Percentiles rank a stretch among this genome's conserved stretches.
Conservation (phyloP, 2,113 vertebrate species). For the Cheilinus undulatus region DNA sequence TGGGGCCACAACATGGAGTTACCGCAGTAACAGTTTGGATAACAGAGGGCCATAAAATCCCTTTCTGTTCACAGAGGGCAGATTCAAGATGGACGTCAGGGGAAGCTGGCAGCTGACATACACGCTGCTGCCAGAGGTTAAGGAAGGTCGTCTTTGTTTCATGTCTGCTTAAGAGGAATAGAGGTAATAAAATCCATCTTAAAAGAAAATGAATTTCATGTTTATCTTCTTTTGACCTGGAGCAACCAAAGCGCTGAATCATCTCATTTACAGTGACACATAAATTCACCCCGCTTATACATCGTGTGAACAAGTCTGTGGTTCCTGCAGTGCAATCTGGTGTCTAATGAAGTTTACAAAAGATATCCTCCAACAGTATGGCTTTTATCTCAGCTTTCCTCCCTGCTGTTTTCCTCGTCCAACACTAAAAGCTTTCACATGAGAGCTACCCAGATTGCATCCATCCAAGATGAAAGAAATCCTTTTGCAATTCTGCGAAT, state of each 20-base stretch:
- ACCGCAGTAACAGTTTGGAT: slow-evolving; percentile 21
- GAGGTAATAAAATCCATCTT: slow-evolving; percentile 9
- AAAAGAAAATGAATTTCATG: slow-evolving; percentile 5
- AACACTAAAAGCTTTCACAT: slow-evolving; percentile 4
- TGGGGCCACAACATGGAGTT: slow-evolving; percentile 19
- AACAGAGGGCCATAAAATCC: slow-evolving; percentile 16
- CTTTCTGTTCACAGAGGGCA: neutral
- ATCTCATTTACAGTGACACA: neutral
- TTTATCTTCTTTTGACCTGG: neutral
- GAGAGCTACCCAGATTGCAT: slow-evolving; percentile 25
- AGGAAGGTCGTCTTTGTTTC: slow-evolving; percentile 6
- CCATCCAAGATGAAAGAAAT: neutral
- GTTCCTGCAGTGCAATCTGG: neutral
- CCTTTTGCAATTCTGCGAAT: neutral
- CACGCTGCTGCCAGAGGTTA: slow-evolving; percentile 9
- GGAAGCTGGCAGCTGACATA: slow-evolving; percentile 14
- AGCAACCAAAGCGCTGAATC: neutral
- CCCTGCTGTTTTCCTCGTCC: slow-evolving; percentile 5
- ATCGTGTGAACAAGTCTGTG: slow-evolving; percentile 19
- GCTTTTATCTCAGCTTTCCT: slow-evolving; percentile 39
- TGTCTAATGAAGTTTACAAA: slow-evolving; percentile 19
- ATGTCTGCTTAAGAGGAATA: neutral
- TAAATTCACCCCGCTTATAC: neutral
- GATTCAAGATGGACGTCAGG: neutral
- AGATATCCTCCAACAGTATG: slow-evolving; percentile 21